phyloP scores from a whole-genome alignment of 2,888 invertebrate species.

The Nomada lathburiana region DNA sequence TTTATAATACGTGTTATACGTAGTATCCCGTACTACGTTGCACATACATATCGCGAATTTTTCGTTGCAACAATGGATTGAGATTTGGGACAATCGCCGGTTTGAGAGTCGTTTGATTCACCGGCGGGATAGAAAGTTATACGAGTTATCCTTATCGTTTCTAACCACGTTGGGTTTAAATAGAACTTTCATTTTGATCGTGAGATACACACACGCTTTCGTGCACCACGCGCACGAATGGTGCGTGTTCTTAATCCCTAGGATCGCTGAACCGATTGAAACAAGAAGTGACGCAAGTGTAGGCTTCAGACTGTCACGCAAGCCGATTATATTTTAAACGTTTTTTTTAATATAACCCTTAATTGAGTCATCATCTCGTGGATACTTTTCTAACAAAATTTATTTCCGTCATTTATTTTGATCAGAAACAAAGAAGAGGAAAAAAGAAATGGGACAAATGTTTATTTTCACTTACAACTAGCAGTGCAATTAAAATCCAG shows the following conservation, averaged over 20 bases:
- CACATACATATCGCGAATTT: background rate
- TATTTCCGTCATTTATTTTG: too few relatives aligned
- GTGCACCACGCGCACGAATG: background rate
- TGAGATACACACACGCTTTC: background rate
- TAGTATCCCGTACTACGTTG: background rate
- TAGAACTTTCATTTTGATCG: conserved; percentile 2
- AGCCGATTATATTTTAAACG: background rate
- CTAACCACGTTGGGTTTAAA: conserved; percentile 9
- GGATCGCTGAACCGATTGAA: conserved; percentile 24
- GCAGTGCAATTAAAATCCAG: conserved; percentile 3
- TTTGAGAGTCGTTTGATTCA: conserved; percentile 10
- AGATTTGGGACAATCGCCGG: background rate
- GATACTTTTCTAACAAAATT: too few relatives aligned
- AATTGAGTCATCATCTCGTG: background rate
- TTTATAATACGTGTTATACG: background rate
- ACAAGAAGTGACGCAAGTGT: conserved; percentile 17
- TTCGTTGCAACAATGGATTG: background rate
- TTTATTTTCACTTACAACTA: conserved; percentile 41
- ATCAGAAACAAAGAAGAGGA: too few relatives aligned
- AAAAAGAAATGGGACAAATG: background rate
- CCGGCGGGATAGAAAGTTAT: conserved; percentile 6
- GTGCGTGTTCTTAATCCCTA: background rate
- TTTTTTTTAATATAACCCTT: too few relatives aligned
- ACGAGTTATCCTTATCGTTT: conserved; percentile 31
- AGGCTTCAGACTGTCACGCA: background rate